Percentiles rank a stretch among this genome's conserved stretches.
These are phyloP conservation scores for Cerastis rubricosa DNA, from an alignment of 2,888 invertebrate species.

Conservation along the genomic window DNA sequence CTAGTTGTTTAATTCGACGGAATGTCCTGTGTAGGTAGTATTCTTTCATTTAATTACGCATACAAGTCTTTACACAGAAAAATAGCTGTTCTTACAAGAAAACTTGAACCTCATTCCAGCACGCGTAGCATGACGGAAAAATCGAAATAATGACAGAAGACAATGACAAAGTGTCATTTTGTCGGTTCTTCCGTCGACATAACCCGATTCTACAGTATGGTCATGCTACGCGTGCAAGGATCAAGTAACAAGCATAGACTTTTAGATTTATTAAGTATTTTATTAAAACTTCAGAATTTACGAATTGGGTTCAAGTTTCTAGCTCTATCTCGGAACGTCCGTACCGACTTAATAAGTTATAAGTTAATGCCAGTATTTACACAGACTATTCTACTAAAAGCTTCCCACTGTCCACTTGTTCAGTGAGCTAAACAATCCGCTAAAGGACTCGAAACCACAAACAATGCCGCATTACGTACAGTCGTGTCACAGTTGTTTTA, in stretches of 20 bases:
- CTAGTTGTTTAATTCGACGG: background rate
- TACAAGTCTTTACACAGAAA: background rate
- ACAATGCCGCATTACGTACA: constrained; percentile 18
- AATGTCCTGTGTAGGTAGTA: too few relatives aligned
- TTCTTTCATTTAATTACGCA: background rate
- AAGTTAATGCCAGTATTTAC: constrained; percentile 16
- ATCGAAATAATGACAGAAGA: too few relatives aligned
- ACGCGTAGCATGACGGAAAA: too few relatives aligned
- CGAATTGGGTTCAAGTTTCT: background rate
- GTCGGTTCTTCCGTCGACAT: too few relatives aligned
- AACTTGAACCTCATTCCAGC: background rate
- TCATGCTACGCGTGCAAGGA: background rate
- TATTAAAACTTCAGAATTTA: background rate
- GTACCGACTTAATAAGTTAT: constrained; percentile 2
- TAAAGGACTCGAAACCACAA: constrained; percentile 13
- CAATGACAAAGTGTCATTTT: too few relatives aligned
- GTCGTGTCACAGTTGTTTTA: background rate
- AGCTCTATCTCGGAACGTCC: background rate
- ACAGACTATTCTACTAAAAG: constrained; percentile 27
- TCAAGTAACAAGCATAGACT: background rate
- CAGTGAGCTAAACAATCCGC: constrained; percentile 3
- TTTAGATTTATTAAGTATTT: background rate
- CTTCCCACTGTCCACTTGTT: constrained; percentile 5
- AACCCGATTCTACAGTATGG: too few relatives aligned
- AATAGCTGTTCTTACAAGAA: background rate